phyloP scores from a whole-genome alignment of 2,113 vertebrate species.

The Onychostruthus taczanowskii region DNA sequence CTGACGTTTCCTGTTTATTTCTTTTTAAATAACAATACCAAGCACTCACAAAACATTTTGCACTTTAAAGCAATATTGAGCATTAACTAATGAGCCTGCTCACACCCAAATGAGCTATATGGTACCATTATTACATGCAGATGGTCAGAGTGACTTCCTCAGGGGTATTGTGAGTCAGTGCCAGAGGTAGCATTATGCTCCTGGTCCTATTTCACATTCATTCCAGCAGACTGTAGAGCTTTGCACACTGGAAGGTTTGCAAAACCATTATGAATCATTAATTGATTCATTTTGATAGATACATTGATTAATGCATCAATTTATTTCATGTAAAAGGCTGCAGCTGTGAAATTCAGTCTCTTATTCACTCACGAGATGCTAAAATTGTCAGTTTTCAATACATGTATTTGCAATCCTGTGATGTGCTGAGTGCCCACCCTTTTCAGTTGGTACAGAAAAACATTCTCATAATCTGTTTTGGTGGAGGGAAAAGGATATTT shows the following conservation, averaged over 20 bases:
- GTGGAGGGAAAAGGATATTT: background rate
- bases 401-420: background rate
- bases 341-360: background rate
- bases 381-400: background rate
- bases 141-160: slow-evolving; percentile 17
- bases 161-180: slow-evolving; percentile 20
- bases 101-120: slow-evolving; percentile 29
- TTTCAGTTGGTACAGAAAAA: background rate
- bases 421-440: background rate
- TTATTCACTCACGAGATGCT: background rate
- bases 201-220: background rate
- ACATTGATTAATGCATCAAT: background rate
- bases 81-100: slow-evolving; percentile 47
- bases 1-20: slow-evolving; percentile 58
- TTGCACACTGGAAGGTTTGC: background rate
- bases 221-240: background rate
- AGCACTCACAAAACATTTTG: slow-evolving; percentile 37
- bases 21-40: slow-evolving; percentile 26
- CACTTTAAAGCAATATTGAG: slow-evolving; percentile 22
- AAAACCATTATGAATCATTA: background rate
- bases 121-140: background rate
- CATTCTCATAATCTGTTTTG: background rate
- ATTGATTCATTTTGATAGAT: background rate
- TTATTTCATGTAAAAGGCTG: background rate
- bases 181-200: background rate